Conservation (phyloP, 2,888 invertebrate genomes). For the Hoplodrina blanda region DNA sequence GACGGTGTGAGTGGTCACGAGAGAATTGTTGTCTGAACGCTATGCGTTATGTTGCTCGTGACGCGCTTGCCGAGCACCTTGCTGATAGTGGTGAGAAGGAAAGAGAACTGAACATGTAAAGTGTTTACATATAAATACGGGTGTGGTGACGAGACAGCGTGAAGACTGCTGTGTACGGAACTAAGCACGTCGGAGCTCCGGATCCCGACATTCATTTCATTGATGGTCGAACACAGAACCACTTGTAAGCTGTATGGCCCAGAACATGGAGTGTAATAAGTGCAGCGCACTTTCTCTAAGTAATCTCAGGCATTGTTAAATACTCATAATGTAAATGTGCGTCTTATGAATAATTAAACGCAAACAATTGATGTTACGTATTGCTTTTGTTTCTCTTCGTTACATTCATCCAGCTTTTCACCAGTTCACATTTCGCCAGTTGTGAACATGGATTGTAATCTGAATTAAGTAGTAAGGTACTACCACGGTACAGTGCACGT, state of each 20-base stretch:
- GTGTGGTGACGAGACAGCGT: not conserved
- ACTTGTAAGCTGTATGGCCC: not conserved
- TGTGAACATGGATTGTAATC: too few species aligned
- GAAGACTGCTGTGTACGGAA: not conserved
- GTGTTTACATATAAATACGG: too few species aligned
- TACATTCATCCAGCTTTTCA: not conserved
- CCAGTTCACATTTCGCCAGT: too few species aligned
- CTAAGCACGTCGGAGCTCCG: not conserved
- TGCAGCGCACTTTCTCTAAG: slow-evolving; percentile 8
- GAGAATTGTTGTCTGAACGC: not conserved
- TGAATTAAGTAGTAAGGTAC: too few species aligned
- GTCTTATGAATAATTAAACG: not conserved
- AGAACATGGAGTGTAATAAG: not conserved
- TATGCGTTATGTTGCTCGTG: not conserved
- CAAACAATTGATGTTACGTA: not conserved
- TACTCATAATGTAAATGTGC: slow-evolving; percentile 3
- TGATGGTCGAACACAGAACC: not conserved
- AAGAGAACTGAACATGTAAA: not conserved
- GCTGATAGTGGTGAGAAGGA: not conserved
- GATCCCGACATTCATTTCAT: not conserved
- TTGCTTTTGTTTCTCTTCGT: not conserved
- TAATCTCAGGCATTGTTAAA: not conserved
- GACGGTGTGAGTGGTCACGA: not conserved
- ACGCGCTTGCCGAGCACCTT: not conserved
- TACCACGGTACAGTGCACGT: too few species aligned